Conservation (phyloP, 2,797 vertebrate species). For the Etheostoma nigrum region DNA sequence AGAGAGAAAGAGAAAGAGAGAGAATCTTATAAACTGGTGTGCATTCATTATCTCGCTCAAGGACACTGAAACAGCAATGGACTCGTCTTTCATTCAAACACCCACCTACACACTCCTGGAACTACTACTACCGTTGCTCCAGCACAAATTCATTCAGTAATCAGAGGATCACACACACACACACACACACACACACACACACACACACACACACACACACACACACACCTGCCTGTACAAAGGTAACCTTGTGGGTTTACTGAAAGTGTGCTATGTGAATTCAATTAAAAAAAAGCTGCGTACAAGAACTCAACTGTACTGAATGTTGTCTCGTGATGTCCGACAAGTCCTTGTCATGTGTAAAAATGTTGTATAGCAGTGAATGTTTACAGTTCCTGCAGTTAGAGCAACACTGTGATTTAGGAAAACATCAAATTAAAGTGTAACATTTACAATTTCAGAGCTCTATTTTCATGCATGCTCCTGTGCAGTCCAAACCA, state of each 20-base stretch:
- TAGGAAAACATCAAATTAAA: slow-evolving; percentile 19
- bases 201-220: slow-evolving; percentile 13
- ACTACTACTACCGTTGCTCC: slow-evolving; percentile 45
- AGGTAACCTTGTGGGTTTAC: slow-evolving; percentile 13
- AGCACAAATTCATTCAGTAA: slow-evolving; percentile 63
- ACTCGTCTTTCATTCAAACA: slow-evolving; percentile 63
- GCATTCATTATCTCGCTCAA: slow-evolving; percentile 74
- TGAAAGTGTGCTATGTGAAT: not conserved
- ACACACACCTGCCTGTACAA: not conserved
- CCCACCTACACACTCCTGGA: slow-evolving; percentile 44
- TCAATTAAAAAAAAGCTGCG: not conserved
- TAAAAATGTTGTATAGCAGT: not conserved
- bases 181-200: slow-evolving; percentile 3
- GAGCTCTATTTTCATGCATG: not conserved
- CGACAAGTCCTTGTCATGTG: not conserved
- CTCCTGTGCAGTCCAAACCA: slow-evolving; percentile 3
- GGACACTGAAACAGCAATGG: slow-evolving; percentile 58
- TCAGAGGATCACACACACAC: slow-evolving; percentile 11
- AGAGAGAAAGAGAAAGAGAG: slow-evolving; percentile 9
- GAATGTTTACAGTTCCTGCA: slow-evolving; percentile 3
- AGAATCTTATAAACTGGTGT: slow-evolving; percentile 43
- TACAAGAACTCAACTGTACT: not conserved
- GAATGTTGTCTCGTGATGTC: not conserved
- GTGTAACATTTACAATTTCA: slow-evolving; percentile 13
- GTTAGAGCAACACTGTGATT: slow-evolving; percentile 8